Conservation (phyloP, 2,888 invertebrate species). For the Pristionchus exspectatus region DNA sequence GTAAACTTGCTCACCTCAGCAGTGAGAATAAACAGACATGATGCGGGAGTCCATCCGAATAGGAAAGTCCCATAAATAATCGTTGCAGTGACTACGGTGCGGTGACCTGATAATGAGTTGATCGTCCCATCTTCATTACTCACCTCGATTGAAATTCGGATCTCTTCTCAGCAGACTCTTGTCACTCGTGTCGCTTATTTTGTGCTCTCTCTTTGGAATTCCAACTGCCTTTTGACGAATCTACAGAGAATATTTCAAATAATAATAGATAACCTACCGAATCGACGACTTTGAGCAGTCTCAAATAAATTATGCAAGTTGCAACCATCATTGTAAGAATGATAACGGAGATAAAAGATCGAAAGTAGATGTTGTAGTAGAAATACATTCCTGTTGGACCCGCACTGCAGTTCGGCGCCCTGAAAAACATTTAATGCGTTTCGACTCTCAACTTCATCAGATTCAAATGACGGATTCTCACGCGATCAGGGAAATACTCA, state of each 20-base stretch:
- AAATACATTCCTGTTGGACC: not conserved
- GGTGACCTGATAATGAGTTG: slow-evolving; percentile 60
- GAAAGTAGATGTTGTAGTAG: slow-evolving; percentile 2
- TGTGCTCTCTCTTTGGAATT: not conserved
- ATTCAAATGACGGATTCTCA: no score
- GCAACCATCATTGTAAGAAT: slow-evolving; percentile 83
- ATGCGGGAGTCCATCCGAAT: slow-evolving; percentile 84
- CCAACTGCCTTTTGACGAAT: not conserved
- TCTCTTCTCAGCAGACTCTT: not conserved
- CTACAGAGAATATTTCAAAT: not conserved
- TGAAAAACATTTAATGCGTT: not conserved
- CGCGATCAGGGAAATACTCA: not conserved
- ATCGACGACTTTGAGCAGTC: slow-evolving; percentile 81
- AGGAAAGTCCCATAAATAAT: slow-evolving; percentile 82
- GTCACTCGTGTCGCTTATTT: not conserved
- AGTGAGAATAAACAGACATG: slow-evolving; percentile 82
- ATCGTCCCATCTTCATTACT: not conserved
- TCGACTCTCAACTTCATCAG: no score
- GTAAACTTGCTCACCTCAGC: no score
- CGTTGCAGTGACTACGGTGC: slow-evolving; percentile 83
- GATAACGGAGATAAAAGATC: slow-evolving; percentile 61
- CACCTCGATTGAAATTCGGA: not conserved
- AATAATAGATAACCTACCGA: not conserved
- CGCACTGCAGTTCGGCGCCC: not conserved
- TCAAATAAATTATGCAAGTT: slow-evolving; percentile 84